Evolutionary conservation across 2,888 invertebrate species (phyloP), one percentile per base, ranked within the genome.

Genomic region (Cerceris ruficornis): DNA sequence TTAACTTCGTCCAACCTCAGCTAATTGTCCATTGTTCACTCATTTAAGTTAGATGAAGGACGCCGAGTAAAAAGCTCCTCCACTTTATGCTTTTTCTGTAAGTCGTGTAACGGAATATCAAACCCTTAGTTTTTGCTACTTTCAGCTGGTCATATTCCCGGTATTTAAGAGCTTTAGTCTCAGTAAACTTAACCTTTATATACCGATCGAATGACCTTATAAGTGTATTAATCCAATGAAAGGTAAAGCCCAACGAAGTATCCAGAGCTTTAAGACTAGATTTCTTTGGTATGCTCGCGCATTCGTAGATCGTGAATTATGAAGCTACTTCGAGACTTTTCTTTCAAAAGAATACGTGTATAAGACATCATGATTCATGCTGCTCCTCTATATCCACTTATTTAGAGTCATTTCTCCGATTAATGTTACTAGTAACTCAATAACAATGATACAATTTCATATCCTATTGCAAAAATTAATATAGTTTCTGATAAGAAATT

Each of bases 21-120:
- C 74, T 66, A 66, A 73, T 65, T 67, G 67, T 61, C 55, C 13
- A 67, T 73, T 60, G 65, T 50, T 50, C 4, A 68, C 62, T 62
- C 59, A 64, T 76, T 76, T 55, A 73, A 68, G 59, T 59, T 62
- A 50, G 28, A 14, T 57, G 75, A 75, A 76, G 76, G 76, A 73
- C 74, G 13, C 11, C 58, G 58, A 39, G 57, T 61, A 57, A 15
- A 50, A 50, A 13, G 52, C 39, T 11, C 9, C 46, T 13, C 28
- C n/a, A 28, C 62, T 52, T 50, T 9, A 52, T 52, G 42, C 52
- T 39, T 52, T 28, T 62, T 62, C 28, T 41, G 50, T 62, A 49
- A 52, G 6, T 52, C 28, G 52, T 52, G 52, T 52, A 50, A 17
- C 6, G 13, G n/a, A 49, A 62, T 28, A 62, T 61, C 39, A 50